A percentile compares a stretch with the other conserved stretches of the same genome.
Evolutionary conservation across 1,140 invertebrate genomes (phyloP).

Genomic region (Ceratosolen solmsi): DNA sequence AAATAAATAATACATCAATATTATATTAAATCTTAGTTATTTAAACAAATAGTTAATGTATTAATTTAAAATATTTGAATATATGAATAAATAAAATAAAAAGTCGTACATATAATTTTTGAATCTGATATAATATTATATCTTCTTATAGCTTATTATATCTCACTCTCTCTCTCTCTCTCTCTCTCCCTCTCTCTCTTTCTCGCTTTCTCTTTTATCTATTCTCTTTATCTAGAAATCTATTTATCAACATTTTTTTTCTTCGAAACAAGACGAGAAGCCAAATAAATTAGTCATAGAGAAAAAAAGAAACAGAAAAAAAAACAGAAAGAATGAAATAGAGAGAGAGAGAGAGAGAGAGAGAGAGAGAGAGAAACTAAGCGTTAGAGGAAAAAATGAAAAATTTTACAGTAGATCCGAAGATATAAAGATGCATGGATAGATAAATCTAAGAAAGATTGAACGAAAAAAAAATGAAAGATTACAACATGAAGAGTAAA

Average conservation of each 20-base stretch:
- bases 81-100: no score
- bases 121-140: no score
- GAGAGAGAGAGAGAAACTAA: background rate
- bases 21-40: no score
- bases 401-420: background rate
- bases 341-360: constrained; percentile 8
- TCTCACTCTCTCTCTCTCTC: no score
- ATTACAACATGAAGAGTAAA: background rate
- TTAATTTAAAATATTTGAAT: no score
- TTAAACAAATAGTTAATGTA: no score
- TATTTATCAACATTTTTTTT: background rate
- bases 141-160: no score
- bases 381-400: background rate
- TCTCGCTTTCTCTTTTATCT: background rate
- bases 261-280: background rate
- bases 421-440: constrained; percentile 21
- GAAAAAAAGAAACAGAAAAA: constrained; percentile 1
- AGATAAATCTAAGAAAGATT: constrained; percentile 3
- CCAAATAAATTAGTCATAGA: background rate
- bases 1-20: no score
- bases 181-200: no score
- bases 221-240: background rate
- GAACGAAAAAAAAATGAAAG: background rate
- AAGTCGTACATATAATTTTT: no score
- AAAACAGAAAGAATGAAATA: background rate